Evolutionary conservation across 2,888 invertebrate genomes (phyloP), one percentile per base, ranked within the genome.

Genomic region (Sympetrum striolatum): DNA sequence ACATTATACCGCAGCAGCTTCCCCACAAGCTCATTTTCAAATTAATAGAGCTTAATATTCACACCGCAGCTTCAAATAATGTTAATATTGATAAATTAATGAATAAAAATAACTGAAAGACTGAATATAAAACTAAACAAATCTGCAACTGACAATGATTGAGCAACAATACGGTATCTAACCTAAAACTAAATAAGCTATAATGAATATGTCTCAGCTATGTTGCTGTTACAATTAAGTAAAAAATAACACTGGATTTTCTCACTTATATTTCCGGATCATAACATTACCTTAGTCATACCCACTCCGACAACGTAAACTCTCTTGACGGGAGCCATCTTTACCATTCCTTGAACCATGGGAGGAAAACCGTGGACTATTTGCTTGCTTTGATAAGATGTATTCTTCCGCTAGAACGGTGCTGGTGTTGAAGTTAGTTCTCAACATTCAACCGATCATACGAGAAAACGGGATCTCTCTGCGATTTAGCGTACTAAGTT

Each of bases 301-400:
- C 99, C 99, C 92, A 99, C 98, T 92, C 99, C 99, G 93, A 99
- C 96, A 90, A 99, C 98, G 94, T 96, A 99, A 90, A 98, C 98
- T 94, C 94, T 94, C 79, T 92, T 31, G 18, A 58, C 60, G 90
- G 81, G 80, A 82, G 90, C 90, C 90, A 90, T 86, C 60, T 79
- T 79, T 80, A 44, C 90, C 48, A 44, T 35, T 90, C 79, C 79
- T 25, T 90, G 44, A 53, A 79, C 53, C 90, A 64, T 80, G 80
- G 79, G 90, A 53, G 53, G 53, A 90, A 73, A 79, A 80, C 90
- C 22, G 44, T 48, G 90, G 60, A 80, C 80, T 80, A 80, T 53
- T 79, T 86, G 60, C 90, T 80, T 73, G 90, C 79, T 31, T 79
- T 73, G 90, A 22, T 81, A 81, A n/a, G 81, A 79, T 79, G 90